Evolutionary conservation across 53 echinoderm and acorn worm genomes (phyloP).

Genomic region (Zoroaster sp.): DNA sequence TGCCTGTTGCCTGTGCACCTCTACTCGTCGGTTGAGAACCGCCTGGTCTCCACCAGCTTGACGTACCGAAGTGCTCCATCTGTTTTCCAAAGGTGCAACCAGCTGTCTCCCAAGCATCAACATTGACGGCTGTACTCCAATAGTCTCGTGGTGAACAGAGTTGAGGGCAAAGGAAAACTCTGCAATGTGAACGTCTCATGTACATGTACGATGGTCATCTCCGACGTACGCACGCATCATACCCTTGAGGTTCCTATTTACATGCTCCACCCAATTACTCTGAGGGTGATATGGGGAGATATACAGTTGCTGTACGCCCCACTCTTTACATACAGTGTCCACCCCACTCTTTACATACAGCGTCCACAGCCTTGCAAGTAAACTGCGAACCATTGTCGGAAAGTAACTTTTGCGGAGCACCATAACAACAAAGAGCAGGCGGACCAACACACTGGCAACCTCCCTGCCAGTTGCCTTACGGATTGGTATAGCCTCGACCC

Average conservation of each 20-base stretch:
- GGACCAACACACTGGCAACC: slow-evolving; percentile 43
- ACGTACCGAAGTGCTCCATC: background rate
- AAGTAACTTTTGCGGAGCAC: slow-evolving; percentile 30
- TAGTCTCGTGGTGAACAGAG: slow-evolving; percentile 12
- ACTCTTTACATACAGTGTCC: too few relatives aligned
- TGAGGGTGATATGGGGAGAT: slow-evolving; percentile 59
- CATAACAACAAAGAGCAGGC: slow-evolving; percentile 51
- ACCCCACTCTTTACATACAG: slow-evolving; percentile 19
- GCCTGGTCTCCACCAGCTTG: background rate
- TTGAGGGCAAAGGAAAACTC: slow-evolving; percentile 31
- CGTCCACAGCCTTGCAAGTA: background rate
- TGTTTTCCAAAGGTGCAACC: background rate
- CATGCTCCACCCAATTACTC: slow-evolving; percentile 66
- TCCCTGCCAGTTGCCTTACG: slow-evolving; percentile 19
- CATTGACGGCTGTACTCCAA: background rate
- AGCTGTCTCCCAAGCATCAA: slow-evolving; percentile 9
- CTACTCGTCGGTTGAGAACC: background rate
- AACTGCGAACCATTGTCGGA: slow-evolving; percentile 75
- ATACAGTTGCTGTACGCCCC: slow-evolving; percentile 44
- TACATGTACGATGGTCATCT: slow-evolving; percentile 43
- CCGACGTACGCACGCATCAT: slow-evolving; percentile 51
- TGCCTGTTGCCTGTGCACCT: background rate
- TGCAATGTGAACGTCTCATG: slow-evolving; percentile 45
- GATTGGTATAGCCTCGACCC: slow-evolving; percentile 22
- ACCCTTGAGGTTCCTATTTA: slow-evolving; percentile 48